A percentile compares a stretch with the other conserved stretches of the same genome.
Evolutionary conservation across 2,888 invertebrate species (phyloP).

Genomic region (Euproctis similis): DNA sequence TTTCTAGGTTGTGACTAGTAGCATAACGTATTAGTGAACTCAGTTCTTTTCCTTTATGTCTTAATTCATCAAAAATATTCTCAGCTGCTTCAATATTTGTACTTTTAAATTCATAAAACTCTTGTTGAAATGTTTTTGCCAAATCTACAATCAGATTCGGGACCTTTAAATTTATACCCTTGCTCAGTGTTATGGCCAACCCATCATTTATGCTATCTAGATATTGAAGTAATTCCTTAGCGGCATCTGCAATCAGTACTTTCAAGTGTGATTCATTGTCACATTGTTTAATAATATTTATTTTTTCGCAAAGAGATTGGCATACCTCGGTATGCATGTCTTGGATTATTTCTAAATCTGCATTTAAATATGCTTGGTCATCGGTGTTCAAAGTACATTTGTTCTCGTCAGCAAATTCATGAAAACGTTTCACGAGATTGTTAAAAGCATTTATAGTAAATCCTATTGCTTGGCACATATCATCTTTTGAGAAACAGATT

Average conservation of each 20-base stretch:
- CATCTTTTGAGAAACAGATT: constrained; percentile 32
- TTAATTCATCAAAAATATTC: constrained; percentile 41
- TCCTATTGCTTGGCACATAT: constrained; percentile 44
- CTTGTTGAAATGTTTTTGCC: constrained; percentile 51
- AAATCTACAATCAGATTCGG: constrained; percentile 42
- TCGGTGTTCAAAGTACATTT: constrained; percentile 27
- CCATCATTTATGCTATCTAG: constrained; percentile 56
- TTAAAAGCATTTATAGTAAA: constrained; percentile 51
- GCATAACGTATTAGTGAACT: constrained; percentile 46
- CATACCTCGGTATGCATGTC: constrained; percentile 57
- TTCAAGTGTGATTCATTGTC: constrained; percentile 38
- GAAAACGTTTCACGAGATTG: constrained; percentile 47
- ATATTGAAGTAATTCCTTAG: constrained; percentile 52
- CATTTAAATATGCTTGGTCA: constrained; percentile 35
- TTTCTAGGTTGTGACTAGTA: constrained; percentile 47
- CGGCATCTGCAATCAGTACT: constrained; percentile 29
- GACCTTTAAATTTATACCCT: constrained; percentile 40
- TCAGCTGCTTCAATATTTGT: constrained; percentile 29
- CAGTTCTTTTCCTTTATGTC: constrained; percentile 40
- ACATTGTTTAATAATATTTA: constrained; percentile 42
- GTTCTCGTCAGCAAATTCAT: constrained; percentile 46
- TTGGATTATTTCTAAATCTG: constrained; percentile 61
- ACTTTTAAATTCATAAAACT: constrained; percentile 42
- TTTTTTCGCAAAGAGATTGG: constrained; percentile 35
- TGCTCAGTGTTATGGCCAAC: constrained; percentile 39